Conservation (phyloP, 2,113 vertebrate species). For the Hemiscyllium ocellatum region DNA sequence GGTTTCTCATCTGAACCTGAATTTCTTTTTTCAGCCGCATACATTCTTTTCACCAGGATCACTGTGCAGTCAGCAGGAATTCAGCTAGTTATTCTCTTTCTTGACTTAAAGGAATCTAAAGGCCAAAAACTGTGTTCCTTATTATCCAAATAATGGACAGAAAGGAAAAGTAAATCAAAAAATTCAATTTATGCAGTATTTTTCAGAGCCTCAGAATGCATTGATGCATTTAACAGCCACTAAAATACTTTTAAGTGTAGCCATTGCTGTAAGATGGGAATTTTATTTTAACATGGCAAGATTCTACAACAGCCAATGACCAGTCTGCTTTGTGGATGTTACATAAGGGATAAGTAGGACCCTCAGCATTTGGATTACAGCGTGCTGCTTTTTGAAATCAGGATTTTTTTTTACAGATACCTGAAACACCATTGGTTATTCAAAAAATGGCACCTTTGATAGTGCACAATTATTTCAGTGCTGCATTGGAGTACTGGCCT, state of each 20-base stretch:
- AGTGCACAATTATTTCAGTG: background rate
- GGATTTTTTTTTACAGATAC: background rate
- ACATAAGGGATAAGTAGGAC: background rate
- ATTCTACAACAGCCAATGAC: background rate
- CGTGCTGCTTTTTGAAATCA: background rate
- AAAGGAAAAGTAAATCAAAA: too few species aligned
- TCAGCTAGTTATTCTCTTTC: background rate
- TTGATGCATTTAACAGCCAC: too few species aligned
- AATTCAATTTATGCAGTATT: too few species aligned
- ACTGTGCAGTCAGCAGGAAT: background rate
- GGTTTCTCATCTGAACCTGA: background rate
- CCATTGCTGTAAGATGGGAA: background rate
- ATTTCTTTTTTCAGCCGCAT: background rate
- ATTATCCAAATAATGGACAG: background rate
- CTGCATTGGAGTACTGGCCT: background rate
- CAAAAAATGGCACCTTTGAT: background rate
- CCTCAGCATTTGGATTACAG: background rate
- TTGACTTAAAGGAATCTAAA: background rate
- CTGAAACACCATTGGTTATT: background rate
- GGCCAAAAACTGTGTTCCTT: background rate
- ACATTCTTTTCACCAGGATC: background rate
- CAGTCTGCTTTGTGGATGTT: background rate
- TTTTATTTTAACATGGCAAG: background rate
- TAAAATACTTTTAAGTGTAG: background rate
- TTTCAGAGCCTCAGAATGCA: too few species aligned